These are phyloP conservation scores for Drosophila malerkotliana DNA, from an alignment of 1,140 invertebrate genomes.

Conservation along the genomic window DNA sequence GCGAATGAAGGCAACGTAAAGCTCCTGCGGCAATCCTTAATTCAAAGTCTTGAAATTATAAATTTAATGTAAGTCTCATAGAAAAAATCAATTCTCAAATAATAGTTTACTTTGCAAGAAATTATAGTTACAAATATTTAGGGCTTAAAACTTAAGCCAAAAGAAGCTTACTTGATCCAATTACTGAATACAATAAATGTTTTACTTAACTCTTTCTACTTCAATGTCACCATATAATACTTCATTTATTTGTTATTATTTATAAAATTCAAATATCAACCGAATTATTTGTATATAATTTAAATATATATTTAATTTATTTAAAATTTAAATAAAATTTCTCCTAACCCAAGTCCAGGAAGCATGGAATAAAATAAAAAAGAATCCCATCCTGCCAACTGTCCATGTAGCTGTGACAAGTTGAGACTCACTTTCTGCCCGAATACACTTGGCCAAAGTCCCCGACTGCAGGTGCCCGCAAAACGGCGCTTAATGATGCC, in stretches of 20 bases:
- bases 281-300: no score
- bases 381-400: constrained; percentile 16
- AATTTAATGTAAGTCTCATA: no score
- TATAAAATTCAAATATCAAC: no score
- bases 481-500: constrained; percentile 77
- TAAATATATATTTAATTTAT: no score
- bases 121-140: no score
- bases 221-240: no score
- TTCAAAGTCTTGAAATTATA: constrained; percentile 5
- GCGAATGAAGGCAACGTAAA: constrained; percentile 43
- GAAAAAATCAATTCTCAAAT: neutral
- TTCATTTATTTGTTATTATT: no score
- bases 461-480: constrained; percentile 33
- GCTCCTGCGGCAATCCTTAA: constrained; percentile 14
- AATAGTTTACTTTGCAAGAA: no score
- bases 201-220: no score
- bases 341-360: constrained; percentile 7
- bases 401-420: constrained; percentile 26
- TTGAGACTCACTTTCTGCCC: constrained; percentile 67
- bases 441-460: constrained; percentile 66
- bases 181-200: no score
- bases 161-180: no score
- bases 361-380: constrained; percentile 15
- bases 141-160: no score
- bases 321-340: neutral